phyloP scores from a whole-genome alignment of 2,113 vertebrate genomes.

The Haemorhous mexicanus region DNA sequence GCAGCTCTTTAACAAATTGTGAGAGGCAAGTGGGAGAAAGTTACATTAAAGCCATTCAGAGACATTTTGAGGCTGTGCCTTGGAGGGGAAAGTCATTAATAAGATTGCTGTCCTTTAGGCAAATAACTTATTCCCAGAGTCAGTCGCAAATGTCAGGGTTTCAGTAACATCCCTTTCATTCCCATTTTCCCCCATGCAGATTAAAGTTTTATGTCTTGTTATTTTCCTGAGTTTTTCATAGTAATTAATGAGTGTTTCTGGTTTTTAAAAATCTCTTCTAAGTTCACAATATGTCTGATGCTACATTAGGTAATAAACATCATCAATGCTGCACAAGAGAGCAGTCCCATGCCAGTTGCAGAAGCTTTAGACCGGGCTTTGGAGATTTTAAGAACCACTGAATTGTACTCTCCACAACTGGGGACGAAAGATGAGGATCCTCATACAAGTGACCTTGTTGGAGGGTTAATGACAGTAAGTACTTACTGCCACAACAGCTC shows the following conservation, averaged over 20 bases:
- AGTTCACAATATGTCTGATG: background rate
- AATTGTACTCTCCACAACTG: slow-evolving; percentile 93
- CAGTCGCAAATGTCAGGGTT: background rate
- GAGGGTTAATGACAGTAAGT: slow-evolving; percentile 93
- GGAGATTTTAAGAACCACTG: slow-evolving; percentile 95
- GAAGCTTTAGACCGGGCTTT: slow-evolving; percentile 94
- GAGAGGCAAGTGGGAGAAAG: background rate
- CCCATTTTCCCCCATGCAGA: background rate
- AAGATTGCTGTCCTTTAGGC: background rate
- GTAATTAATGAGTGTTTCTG: background rate
- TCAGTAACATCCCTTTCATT: background rate
- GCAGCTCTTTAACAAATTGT: background rate
- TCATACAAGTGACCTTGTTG: slow-evolving; percentile 93
- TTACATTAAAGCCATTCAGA: background rate
- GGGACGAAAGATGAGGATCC: slow-evolving; percentile 93
- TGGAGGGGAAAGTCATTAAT: background rate
- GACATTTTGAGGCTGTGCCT: background rate
- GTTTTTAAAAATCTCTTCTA: background rate
- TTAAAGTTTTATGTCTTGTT: background rate
- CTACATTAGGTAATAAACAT: slow-evolving; percentile 90
- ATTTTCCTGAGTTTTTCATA: background rate
- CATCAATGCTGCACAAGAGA: slow-evolving; percentile 95
- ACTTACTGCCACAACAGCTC: background rate
- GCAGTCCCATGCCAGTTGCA: slow-evolving; percentile 89
- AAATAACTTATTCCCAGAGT: background rate